Conservation (phyloP, 2,113 vertebrate species). For the Pimephales promelas region DNA sequence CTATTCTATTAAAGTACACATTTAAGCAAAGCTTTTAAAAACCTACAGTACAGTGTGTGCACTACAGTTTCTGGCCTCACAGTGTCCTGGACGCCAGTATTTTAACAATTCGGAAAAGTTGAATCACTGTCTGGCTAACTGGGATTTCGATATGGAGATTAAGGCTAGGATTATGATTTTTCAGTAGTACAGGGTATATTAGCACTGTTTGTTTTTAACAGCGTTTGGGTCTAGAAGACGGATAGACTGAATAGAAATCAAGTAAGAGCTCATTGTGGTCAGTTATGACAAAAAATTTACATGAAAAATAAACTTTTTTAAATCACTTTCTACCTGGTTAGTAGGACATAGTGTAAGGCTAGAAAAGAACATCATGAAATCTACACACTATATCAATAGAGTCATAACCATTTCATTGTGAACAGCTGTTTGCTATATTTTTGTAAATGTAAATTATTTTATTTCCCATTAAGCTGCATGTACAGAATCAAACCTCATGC, state of each 20-base stretch:
- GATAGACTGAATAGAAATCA: background rate
- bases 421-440: background rate
- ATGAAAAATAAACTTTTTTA: background rate
- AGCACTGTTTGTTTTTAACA: background rate
- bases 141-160: background rate
- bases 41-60: background rate
- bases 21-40: background rate
- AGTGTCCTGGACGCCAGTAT: background rate
- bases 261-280: background rate
- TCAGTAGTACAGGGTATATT: background rate
- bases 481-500: background rate
- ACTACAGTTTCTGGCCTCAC: background rate
- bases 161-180: background rate
- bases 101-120: background rate
- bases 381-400: background rate
- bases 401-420: background rate
- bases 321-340: background rate
- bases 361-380: background rate
- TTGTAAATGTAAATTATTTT: background rate
- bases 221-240: background rate
- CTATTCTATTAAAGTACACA: too few species aligned
- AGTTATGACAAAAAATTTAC: background rate
- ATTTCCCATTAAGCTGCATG: background rate
- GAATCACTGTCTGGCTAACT: background rate
- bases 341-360: background rate